Evolutionary conservation across 2,797 vertebrate genomes (phyloP), one percentile per base, ranked within the genome.

Genomic region (Chloroceryle amazona): DNA sequence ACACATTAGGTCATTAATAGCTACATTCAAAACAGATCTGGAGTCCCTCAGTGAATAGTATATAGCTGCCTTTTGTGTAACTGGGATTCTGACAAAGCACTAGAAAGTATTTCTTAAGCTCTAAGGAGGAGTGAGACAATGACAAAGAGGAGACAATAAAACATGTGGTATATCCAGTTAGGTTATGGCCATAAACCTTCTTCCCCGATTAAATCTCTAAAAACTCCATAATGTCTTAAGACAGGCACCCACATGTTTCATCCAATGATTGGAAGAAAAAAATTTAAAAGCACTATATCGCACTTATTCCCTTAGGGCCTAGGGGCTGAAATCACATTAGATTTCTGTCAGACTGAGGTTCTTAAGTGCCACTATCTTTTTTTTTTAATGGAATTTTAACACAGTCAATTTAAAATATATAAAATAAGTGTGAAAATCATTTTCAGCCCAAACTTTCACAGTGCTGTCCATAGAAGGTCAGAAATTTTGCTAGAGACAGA

Each of bases 1-100:
- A 10, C 89, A 52, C 86, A 89, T 86, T 70, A 89, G 78, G 83
- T 94, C 84, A 37, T 93, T 82, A 92, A 86, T 42, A 71, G 60
- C 47, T 86, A 68, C 84, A 57, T 44, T 87, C 63, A 87, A 76
- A 93, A 28, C 70, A 63, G 67, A 62, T 62, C 94, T 67, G 39
- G 66, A 76, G n/a, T 17, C 47, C 31, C 57, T 73, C 42, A 2
- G 35, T 68, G 81, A 92, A 70, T 47, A 44, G 81, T 35, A 75
- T 66, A 66, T n/a, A 73, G 89, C 78, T 49, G 89, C 46, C 66
- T 89, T 89, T 94, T 95, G 73, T 90, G 71, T 60, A 67, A 81
- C 11, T 0, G 0, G 41, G 51, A 26, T 73, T 93, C 75, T 80
- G 86, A 76, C 54, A 75, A 81, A 91, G n/a, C 41, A 26, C 66